Conservation (phyloP, 1,140 invertebrate species). For the Condylostylus longicornis region DNA sequence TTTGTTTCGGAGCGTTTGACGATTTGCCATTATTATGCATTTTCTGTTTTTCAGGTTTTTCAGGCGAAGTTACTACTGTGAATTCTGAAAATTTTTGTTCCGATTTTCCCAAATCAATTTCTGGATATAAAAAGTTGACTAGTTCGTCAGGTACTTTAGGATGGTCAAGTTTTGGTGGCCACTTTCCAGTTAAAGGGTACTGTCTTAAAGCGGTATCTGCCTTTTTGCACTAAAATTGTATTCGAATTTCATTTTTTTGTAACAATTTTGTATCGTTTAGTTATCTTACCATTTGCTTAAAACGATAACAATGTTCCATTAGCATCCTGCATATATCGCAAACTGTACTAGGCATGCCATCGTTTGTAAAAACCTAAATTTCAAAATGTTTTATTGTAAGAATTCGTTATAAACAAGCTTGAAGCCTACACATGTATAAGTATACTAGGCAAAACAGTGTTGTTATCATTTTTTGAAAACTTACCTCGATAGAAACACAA, state of each 20-base stretch:
- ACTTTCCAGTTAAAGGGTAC: conserved; percentile 47
- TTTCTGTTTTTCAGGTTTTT: conserved; percentile 13
- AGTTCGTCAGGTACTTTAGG: conserved; percentile 30
- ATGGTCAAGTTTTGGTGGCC: conserved; percentile 35
- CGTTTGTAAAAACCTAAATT: conserved; percentile 49
- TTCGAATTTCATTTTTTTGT: too few species aligned
- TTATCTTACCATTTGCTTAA: conserved; percentile 55
- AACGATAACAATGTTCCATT: conserved; percentile 51
- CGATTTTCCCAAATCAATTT: not conserved
- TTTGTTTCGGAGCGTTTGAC: conserved; percentile 17
- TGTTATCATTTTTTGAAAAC: too few species aligned
- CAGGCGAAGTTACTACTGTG: not conserved
- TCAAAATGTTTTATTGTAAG: too few species aligned
- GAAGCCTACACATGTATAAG: too few species aligned
- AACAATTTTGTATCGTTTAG: too few species aligned
- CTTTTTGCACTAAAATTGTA: too few species aligned
- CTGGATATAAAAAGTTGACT: not conserved
- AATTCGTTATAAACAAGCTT: too few species aligned
- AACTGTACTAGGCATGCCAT: conserved; percentile 56
- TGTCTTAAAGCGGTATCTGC: conserved; percentile 51
- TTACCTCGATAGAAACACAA: conserved; percentile 52
- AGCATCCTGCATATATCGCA: conserved; percentile 50
- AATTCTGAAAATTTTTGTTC: conserved; percentile 6
- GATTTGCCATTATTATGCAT: conserved; percentile 25
- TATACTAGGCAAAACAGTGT: too few species aligned